phyloP scores from a whole-genome alignment of 2,797 vertebrate species.

The Monodelphis domestica region DNA sequence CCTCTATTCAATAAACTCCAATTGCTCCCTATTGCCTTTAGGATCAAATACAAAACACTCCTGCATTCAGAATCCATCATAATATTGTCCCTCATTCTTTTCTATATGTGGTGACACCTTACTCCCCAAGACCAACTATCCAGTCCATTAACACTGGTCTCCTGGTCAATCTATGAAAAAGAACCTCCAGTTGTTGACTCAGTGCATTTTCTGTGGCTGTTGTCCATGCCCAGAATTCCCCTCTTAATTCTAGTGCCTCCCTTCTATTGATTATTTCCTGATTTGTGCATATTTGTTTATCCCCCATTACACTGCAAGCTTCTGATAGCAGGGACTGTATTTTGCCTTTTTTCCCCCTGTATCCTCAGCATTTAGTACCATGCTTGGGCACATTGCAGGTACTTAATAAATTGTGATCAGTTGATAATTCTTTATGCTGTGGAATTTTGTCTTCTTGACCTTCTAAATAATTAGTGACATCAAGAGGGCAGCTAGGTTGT shows the following conservation, averaged over 20 bases:
- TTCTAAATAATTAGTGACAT: not conserved
- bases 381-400: not conserved
- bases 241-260: not conserved
- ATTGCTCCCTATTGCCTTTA: not conserved
- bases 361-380: too few species aligned
- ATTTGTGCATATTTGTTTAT: not conserved
- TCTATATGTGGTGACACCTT: not conserved
- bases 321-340: not conserved
- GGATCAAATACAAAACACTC: not conserved
- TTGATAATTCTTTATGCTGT: not conserved
- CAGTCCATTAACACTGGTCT: not conserved
- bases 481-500: too few species aligned
- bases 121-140: not conserved
- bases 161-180: not conserved
- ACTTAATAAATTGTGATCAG: not conserved
- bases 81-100: not conserved
- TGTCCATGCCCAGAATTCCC: not conserved
- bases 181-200: not conserved
- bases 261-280: not conserved
- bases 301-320: not conserved
- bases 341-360: not conserved
- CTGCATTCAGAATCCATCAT: not conserved
- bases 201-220: not conserved
- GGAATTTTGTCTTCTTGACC: not conserved
- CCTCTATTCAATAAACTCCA: not conserved